Evolutionary conservation across 1,140 invertebrate genomes (phyloP), one percentile per base, ranked within the genome.

Genomic region (Elysia chlorotica): DNA sequence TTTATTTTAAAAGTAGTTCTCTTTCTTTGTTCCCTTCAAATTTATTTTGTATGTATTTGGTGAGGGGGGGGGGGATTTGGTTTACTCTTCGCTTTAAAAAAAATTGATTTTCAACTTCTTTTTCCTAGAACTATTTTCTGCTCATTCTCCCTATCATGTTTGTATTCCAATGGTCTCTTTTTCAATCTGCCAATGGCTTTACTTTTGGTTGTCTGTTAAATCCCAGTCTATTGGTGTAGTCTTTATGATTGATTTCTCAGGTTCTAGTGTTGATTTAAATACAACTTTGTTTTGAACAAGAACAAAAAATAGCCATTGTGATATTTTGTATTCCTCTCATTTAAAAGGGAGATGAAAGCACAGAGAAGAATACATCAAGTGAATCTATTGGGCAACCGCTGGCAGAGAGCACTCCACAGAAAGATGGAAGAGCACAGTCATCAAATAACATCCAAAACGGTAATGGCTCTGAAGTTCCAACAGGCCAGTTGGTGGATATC

Each of bases 401-500:
- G 35, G 82, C 81, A 37, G 78, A 81, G 36, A 83, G 79, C 67
- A 82, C 81, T 63, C 82, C 82, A 48, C 76, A 79, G 31, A 84
- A 81, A 61, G 37, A 48, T n/a, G 71, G 65, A 35, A 56, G 35
- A 19, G 73, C 67, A 38, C 59, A 72, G 30, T 36, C 41, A 38
- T 25, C 36, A 17, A 37, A 14, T 30, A 73, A 33, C 63, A 53
- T 69, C 30, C 37, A 36, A 30, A 65, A 57, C 33, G 76, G 48
- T 0, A 41, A 53, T 53, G 67, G 56, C 21, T 54, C 56, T 31
- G 25, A 59, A 23, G 65, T 76, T 19, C 38, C 77, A 31, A 72
- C 77, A 1, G 83, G 80, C 35, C 81, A 82, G 73, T 65, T 84
- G 41, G 79, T 84, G 37, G 83, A 84, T 37, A 81, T 84, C 48